phyloP scores from a whole-genome alignment of 2,888 invertebrate genomes.

The Allacma fusca region DNA sequence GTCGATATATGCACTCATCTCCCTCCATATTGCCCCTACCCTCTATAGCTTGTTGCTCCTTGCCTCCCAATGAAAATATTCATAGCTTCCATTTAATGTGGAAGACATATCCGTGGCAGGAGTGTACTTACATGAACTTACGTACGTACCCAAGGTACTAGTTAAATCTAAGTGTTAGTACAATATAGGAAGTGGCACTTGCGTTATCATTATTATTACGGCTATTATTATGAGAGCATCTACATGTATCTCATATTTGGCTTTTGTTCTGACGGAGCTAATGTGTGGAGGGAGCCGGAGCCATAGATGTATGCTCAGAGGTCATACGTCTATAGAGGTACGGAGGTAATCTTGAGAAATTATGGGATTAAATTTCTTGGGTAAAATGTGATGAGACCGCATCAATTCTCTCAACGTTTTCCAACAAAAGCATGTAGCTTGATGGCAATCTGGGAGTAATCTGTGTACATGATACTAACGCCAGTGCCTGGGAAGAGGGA shows the following conservation, averaged over 20 bases:
- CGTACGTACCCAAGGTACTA: too few relatives aligned
- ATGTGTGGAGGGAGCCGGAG: background rate
- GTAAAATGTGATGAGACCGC: conserved; percentile 29
- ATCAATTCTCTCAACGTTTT: conserved; percentile 17
- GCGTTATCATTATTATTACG: background rate
- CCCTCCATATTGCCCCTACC: too few relatives aligned
- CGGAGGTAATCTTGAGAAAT: conserved; percentile 28
- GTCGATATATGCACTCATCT: background rate
- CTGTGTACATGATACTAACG: background rate
- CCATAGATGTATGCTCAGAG: background rate
- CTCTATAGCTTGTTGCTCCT: too few relatives aligned
- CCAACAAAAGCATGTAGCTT: background rate
- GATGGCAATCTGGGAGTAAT: background rate
- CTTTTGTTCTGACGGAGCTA: background rate
- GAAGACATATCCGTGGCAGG: background rate
- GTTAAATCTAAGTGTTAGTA: background rate
- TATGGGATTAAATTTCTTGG: conserved; percentile 22
- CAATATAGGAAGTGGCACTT: background rate
- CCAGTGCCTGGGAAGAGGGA: too few relatives aligned
- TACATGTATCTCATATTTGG: background rate
- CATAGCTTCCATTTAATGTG: too few relatives aligned
- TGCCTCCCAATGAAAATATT: too few relatives aligned
- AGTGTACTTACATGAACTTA: too few relatives aligned
- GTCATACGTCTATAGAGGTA: background rate
- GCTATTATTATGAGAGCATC: background rate